Percentiles rank a stretch among this genome's conserved stretches.
These are phyloP conservation scores for Ptycholaimellus sp. DNA, from an alignment of 2,888 invertebrate genomes.

Conservation along the genomic window DNA sequence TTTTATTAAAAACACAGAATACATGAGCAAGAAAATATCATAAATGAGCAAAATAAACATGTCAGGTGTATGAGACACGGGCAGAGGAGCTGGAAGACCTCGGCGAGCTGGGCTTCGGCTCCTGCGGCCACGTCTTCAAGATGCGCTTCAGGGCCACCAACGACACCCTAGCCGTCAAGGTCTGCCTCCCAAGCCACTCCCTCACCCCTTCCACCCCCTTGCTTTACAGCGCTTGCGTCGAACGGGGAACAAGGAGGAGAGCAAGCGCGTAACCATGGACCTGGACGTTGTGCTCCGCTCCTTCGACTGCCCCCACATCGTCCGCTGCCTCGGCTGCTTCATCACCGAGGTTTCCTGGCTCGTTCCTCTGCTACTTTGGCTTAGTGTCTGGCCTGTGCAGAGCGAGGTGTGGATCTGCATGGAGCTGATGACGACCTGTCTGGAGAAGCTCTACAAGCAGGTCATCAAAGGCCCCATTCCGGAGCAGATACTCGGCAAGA, in stretches of 20 bases:
- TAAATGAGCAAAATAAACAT: too few species aligned
- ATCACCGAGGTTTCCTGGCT: slow-evolving; percentile 54
- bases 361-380: not conserved
- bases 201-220: slow-evolving; percentile 11
- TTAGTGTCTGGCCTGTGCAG: slow-evolving; percentile 13
- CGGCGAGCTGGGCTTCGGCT: slow-evolving; percentile 33
- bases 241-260: slow-evolving; percentile 83
- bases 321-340: slow-evolving; percentile 86
- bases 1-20: too few species aligned
- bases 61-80: slow-evolving; percentile 1
- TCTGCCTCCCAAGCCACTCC: slow-evolving; percentile 6
- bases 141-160: slow-evolving; percentile 37
- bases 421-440: slow-evolving; percentile 97
- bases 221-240: slow-evolving; percentile 52
- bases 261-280: slow-evolving; percentile 93
- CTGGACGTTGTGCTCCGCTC: slow-evolving; percentile 90
- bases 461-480: slow-evolving; percentile 62
- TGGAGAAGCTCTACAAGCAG: slow-evolving; percentile 65
- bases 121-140: slow-evolving; percentile 89
- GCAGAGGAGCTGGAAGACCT: slow-evolving; percentile 22
- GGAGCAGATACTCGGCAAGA: slow-evolving; percentile 80
- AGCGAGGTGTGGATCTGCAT: slow-evolving; percentile 95
- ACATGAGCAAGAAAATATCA: too few species aligned
- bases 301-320: slow-evolving; percentile 84
- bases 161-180: slow-evolving; percentile 24